These are phyloP conservation scores for Pluvianellus socialis DNA, from an alignment of 2,113 vertebrate species.

Conservation along the genomic window DNA sequence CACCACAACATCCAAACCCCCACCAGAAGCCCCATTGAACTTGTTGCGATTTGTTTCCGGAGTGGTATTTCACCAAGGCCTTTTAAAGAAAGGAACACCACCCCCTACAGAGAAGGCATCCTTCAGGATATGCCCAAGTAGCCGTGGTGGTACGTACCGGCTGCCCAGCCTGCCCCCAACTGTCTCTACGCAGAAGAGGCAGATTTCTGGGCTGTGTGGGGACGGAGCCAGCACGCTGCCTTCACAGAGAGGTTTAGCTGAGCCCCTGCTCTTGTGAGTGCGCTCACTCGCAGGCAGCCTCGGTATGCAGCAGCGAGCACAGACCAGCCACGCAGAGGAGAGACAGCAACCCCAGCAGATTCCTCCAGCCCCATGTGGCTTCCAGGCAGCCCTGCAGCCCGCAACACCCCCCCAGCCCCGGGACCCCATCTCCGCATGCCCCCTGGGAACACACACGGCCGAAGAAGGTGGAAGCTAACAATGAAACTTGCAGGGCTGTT, in stretches of 20 bases:
- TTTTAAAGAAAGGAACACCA: background rate
- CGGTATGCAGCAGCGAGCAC: fast-evolving
- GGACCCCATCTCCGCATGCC: background rate
- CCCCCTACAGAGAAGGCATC: too few species aligned
- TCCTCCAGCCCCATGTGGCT: background rate
- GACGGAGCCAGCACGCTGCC: background rate
- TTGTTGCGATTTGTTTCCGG: background rate
- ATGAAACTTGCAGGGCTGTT: background rate
- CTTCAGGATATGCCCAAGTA: background rate
- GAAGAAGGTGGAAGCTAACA: background rate
- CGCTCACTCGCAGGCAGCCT: background rate
- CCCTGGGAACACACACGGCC: background rate
- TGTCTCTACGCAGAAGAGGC: fast-evolving
- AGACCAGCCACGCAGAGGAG: background rate
- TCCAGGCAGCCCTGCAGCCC: background rate
- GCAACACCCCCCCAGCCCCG: background rate
- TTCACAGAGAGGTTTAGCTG: background rate
- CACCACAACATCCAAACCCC: background rate
- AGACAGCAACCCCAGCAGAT: background rate
- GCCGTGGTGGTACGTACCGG: background rate
- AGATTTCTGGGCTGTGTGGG: background rate
- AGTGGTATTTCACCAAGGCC: background rate
- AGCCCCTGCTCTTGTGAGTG: background rate
- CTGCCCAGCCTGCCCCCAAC: background rate
- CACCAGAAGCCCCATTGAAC: background rate